A percentile compares a stretch with the other conserved stretches of the same genome.
Evolutionary conservation across 2,797 vertebrate genomes (phyloP).

Genomic region (Etheostoma perlongum): DNA sequence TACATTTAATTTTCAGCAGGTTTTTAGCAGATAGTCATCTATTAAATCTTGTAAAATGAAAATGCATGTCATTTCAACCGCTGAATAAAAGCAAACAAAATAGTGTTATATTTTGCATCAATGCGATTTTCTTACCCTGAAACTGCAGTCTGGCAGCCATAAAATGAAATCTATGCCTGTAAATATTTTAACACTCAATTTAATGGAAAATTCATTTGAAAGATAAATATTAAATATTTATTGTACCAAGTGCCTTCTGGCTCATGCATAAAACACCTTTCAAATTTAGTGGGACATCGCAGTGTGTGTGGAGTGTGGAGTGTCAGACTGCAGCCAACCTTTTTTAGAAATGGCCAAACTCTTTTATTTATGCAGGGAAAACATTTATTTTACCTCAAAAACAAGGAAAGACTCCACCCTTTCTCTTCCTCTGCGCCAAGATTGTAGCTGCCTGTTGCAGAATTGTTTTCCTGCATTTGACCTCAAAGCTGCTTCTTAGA

Average conservation of each 20-base stretch:
- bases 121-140: conserved; percentile 47
- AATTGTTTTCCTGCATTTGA: conserved; percentile 58
- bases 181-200: conserved; percentile 84
- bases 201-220: conserved; percentile 84
- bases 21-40: conserved; percentile 47
- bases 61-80: conserved; percentile 53
- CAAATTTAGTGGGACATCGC: conserved; percentile 67
- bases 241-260: conserved; percentile 74
- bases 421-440: conserved; percentile 69
- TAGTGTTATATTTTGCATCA: conserved; percentile 64
- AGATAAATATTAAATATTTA: conserved; percentile 87
- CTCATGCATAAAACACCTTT: conserved; percentile 83
- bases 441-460: conserved; percentile 58
- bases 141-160: conserved; percentile 65
- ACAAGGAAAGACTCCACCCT: conserved; percentile 78
- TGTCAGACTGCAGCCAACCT: conserved; percentile 59
- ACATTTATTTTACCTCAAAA: conserved; percentile 83
- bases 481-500: conserved; percentile 46
- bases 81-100: conserved; percentile 63
- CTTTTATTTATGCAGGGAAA: conserved; percentile 73
- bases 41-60: conserved; percentile 37
- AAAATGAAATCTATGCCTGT: conserved; percentile 72
- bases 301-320: conserved; percentile 47
- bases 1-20: conserved; percentile 42
- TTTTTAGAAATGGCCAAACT: conserved; percentile 61